Evolutionary conservation across 2,888 invertebrate species (phyloP), one percentile per base, ranked within the genome.

Genomic region (Ornithoptera priamus): DNA sequence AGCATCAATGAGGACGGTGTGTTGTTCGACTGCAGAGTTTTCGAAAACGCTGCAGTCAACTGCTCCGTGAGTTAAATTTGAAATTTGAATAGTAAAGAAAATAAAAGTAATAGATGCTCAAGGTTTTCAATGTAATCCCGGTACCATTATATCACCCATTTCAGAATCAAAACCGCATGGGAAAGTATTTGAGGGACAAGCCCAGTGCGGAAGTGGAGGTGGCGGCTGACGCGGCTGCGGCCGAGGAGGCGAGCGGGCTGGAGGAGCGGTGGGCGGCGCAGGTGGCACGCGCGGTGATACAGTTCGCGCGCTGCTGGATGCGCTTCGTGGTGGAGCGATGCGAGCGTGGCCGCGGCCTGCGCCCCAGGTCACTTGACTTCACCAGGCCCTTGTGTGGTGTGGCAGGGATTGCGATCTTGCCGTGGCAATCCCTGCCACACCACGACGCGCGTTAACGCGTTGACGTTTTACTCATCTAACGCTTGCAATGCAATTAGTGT

Each of bases 251-350:
- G 63, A 73, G 77, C 46, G 72, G 69, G 46, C 82, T 81, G 73
- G 85, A 87, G 77, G 73, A 77, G 39, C 74, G 73, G 72, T 89
- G 88, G 84, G 85, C 86, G 30, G 80, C 77, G 50, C 66, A 77
- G n/a, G 88, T 86, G 62, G 88, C 86, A n/a, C 80, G 87, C 2
- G 87, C 86, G 0, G 83, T 90, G 64, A 84, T 91, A 0, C 76
- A 85, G 77, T 90, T 90, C 82, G 91, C 91, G 15, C 93, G 96
- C 91, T 94, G 96, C 82, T 98, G 98, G 98, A 98, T 98, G 97
- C 93, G 94, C 70, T 98, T 98, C 85, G 97, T 97, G 1, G 94
- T 95, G 74, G 95, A 96, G 79, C 94, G 96, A 20, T 98, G 97
- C 83, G 98, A 98, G 81, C 89, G 96, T 0, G 97, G 97, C 0